These are phyloP conservation scores for Hirundo rustica DNA, from an alignment of 2,797 vertebrate species.

Conservation along the genomic window DNA sequence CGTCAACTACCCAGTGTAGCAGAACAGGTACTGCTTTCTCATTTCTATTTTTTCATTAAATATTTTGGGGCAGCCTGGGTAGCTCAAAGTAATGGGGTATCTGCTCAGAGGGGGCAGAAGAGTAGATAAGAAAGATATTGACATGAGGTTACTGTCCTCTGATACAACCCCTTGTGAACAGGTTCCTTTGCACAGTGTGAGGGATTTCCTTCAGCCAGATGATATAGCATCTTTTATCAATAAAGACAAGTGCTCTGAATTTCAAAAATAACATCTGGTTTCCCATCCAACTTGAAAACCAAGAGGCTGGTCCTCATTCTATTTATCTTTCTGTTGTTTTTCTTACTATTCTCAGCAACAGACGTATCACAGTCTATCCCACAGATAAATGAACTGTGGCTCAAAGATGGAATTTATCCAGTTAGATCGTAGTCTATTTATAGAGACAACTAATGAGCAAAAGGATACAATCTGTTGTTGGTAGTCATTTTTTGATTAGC, in stretches of 20 bases:
- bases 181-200: background rate
- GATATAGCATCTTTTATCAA: background rate
- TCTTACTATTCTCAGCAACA: background rate
- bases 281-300: background rate
- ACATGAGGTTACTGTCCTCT: background rate
- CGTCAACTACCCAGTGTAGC: background rate
- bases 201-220: background rate
- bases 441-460: background rate
- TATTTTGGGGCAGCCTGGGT: background rate
- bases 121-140: background rate
- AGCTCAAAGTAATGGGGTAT: background rate
- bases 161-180: background rate
- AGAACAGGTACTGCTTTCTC: background rate
- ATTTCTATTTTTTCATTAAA: background rate
- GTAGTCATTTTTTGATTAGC: background rate
- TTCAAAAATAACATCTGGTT: background rate
- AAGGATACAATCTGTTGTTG: background rate
- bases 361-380: fast-evolving
- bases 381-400: background rate
- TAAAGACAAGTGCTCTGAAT: background rate
- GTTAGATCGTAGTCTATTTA: background rate
- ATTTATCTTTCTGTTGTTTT: background rate
- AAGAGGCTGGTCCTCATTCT: background rate
- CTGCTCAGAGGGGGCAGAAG: background rate
- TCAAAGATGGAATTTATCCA: background rate